phyloP scores from a whole-genome alignment of 2,797 vertebrate species.

The Xiphophorus birchmanni region DNA sequence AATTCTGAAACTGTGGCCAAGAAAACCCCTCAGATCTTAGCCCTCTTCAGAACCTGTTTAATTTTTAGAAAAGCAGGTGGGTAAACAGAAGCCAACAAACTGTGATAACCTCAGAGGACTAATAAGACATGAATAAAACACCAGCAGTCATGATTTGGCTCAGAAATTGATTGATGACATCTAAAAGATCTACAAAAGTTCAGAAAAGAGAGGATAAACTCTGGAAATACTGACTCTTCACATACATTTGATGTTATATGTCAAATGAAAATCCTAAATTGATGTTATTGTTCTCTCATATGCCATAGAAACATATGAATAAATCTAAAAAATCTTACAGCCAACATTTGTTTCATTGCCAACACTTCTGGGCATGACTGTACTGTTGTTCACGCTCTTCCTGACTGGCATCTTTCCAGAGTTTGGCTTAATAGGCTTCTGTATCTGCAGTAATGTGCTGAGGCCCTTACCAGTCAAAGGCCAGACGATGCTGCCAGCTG shows the following conservation, averaged over 20 bases:
- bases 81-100: background rate
- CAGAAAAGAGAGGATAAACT: background rate
- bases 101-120: background rate
- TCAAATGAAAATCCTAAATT: background rate
- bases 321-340: background rate
- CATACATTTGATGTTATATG: background rate
- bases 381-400: conserved; percentile 3
- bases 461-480: conserved; percentile 5
- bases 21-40: background rate
- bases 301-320: background rate
- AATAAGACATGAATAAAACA: background rate
- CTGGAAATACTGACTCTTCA: background rate
- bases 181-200: background rate
- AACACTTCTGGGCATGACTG: background rate
- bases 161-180: background rate
- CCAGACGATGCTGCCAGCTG: background rate
- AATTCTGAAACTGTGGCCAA: background rate
- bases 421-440: conserved; percentile 1
- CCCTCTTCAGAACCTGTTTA: background rate
- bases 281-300: background rate
- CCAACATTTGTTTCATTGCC: background rate
- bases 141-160: background rate
- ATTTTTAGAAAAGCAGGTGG: background rate
- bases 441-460: conserved; percentile 3
- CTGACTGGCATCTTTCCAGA: background rate